phyloP scores from a whole-genome alignment of 1,140 invertebrate genomes.

The Harlomillsia oculata region DNA sequence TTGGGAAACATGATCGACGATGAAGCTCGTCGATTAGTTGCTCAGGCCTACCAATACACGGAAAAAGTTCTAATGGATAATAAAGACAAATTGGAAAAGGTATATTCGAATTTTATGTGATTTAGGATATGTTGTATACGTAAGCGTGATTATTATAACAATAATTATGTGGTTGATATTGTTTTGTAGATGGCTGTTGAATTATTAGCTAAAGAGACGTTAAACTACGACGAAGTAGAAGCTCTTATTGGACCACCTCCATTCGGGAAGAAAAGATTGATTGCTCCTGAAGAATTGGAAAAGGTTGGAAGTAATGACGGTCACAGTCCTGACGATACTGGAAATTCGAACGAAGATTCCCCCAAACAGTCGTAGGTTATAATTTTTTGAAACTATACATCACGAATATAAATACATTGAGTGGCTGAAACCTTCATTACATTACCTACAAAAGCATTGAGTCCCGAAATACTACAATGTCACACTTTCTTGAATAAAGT shows the following conservation, averaged over 20 bases:
- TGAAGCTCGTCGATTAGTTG: background rate
- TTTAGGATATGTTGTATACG: too few relatives aligned
- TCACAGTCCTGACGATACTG: background rate
- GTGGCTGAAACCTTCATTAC: too few relatives aligned
- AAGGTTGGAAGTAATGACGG: conserved; percentile 45
- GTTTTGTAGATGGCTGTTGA: conserved; percentile 66
- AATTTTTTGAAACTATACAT: too few relatives aligned
- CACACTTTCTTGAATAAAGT: too few relatives aligned
- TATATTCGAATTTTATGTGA: too few relatives aligned
- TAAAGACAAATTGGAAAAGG: conserved; percentile 70
- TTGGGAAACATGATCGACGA: background rate
- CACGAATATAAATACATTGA: too few relatives aligned
- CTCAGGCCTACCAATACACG: background rate
- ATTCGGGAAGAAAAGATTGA: conserved; percentile 62
- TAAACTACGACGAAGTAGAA: conserved; percentile 85
- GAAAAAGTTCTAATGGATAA: conserved; percentile 45
- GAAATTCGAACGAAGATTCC: background rate
- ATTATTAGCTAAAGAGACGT: conserved; percentile 76
- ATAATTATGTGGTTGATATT: too few relatives aligned
- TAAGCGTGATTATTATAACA: too few relatives aligned
- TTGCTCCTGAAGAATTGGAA: conserved; percentile 70
- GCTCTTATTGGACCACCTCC: conserved; percentile 80
- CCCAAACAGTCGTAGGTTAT: too few relatives aligned
- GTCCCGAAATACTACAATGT: too few relatives aligned
- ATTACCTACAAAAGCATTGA: too few relatives aligned